Evolutionary conservation across 1,140 invertebrate species (phyloP).

Genomic region (Drepana arcuata): DNA sequence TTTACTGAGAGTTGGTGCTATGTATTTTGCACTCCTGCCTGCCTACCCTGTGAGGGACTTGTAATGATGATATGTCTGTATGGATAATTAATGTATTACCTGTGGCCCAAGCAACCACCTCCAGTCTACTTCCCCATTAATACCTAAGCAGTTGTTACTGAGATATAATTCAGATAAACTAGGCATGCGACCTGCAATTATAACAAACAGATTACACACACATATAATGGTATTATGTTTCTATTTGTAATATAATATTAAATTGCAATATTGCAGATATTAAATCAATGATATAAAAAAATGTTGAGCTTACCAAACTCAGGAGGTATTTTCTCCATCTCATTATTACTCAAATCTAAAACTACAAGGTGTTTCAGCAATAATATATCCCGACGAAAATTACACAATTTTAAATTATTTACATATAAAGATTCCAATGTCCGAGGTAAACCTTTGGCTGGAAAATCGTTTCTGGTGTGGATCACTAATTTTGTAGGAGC

Average conservation of each 20-base stretch:
- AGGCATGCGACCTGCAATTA: conserved; percentile 61
- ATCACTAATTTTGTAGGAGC: conserved; percentile 75
- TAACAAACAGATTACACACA: no score
- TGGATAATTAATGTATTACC: conserved; percentile 21
- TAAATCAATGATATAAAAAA: conserved; percentile 3
- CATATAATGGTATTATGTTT: conserved; percentile 4
- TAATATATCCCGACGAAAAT: conserved; percentile 79
- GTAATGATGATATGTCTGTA: not conserved
- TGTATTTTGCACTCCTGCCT: no score
- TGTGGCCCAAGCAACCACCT: conserved; percentile 74
- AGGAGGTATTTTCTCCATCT: conserved; percentile 79
- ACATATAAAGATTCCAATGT: conserved; percentile 75
- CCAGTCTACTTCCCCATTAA: conserved; percentile 72
- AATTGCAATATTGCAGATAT: no score
- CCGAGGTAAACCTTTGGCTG: conserved; percentile 78
- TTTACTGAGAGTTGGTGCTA: no score
- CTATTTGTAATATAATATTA: conserved; percentile 2
- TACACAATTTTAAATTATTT: conserved; percentile 73
- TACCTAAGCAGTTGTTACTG: conserved; percentile 79
- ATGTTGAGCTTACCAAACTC: conserved; percentile 74
- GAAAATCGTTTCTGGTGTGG: conserved; percentile 76
- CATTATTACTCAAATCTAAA: conserved; percentile 85
- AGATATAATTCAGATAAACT: conserved; percentile 80
- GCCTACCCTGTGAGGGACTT: no score
- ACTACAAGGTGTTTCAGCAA: conserved; percentile 75